These are phyloP conservation scores for Hippoglossus hippoglossus DNA, from an alignment of 2,797 vertebrate species.

Conservation along the genomic window DNA sequence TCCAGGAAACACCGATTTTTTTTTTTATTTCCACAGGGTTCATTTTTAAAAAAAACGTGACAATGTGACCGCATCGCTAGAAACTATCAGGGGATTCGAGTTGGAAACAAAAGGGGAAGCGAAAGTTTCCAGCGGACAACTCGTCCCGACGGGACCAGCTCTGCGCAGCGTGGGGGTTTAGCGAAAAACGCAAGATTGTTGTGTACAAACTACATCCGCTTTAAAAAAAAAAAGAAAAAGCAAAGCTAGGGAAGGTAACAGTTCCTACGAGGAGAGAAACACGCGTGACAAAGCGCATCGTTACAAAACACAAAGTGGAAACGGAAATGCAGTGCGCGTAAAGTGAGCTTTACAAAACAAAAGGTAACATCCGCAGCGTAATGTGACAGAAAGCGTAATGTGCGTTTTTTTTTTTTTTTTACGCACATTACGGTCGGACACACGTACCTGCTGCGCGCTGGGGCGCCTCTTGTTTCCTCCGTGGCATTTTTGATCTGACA, in stretches of 20 bases:
- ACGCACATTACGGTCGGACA: constrained; percentile 44
- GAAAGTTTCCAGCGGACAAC: constrained; percentile 68
- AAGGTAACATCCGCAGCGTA: constrained; percentile 58
- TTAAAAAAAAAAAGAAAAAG: not conserved
- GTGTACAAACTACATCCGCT: constrained; percentile 38
- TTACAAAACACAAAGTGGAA: constrained; percentile 53
- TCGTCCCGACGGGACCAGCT: constrained; percentile 31
- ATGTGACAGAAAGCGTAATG: not conserved
- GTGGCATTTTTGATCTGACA: constrained; percentile 87
- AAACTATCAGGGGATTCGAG: constrained; percentile 17
- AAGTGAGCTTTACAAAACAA: constrained; percentile 70
- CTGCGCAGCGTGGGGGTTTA: constrained; percentile 15
- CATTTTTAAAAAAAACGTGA: not conserved
- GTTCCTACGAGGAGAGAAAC: constrained; percentile 32
- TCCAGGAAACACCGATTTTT: constrained; percentile 74
- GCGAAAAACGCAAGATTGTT: constrained; percentile 15
- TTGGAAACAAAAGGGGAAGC: constrained; percentile 59
- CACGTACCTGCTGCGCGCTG: constrained; percentile 96
- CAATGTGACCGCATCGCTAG: not conserved
- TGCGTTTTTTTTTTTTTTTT: not conserved
- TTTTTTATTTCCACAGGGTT: constrained; percentile 47
- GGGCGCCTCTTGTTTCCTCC: constrained; percentile 99
- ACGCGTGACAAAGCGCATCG: constrained; percentile 60
- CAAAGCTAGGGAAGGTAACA: not conserved
- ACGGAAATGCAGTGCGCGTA: constrained; percentile 75